Base-by-base conservation (phyloP, 2,888 invertebrate species). In the Vanessa cardui region DNA sequence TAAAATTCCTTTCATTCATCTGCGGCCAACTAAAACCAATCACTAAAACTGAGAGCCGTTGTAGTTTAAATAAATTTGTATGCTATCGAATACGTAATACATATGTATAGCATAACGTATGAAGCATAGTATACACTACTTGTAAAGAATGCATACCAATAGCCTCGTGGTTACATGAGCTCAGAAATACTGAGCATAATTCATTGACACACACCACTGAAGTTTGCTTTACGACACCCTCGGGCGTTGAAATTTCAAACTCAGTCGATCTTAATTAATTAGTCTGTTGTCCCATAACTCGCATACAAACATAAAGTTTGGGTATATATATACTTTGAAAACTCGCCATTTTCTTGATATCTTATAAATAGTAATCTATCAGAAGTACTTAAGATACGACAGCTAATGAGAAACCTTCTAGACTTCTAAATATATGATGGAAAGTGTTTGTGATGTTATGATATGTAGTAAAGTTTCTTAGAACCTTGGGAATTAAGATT, bases 231-330 rank as follows among this genome's bases (percentile, higher is more conserved):
- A 70, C 64, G 64, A 64, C 64, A 56, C 72, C 73, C 69, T 33
- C 16, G 68, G 70, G 73, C 59, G 62, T 62, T 45, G 68, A 66
- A 72, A 73, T 72, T 72, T 72, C 71, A 60, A 70, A 68, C 73
- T 72, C 64, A 52, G 64, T 70, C 72, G 72, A 69, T 69, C 72
- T 67, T 74, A 69, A 73, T 75, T 74, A 73, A 72, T 72, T 70
- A 70, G 68, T 70, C 63, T 58, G 64, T 67, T 70, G 72, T 69
- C 72, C 67, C 62, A 66, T 66, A 58, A 69, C 60, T 66, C 64
- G 49, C 21, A 49, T 50, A 66, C 58, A 65, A 60, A 60, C 60
- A 64, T 39, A 44, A 60, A 65, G 54, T 60, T 60, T 52, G 20
- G 46, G 12, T 65, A 54, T 54, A 39, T 65, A 54, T 54, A 39